Percentiles rank a stretch among this genome's conserved stretches.
These are phyloP conservation scores for Anomalospiza imberbis DNA, from an alignment of 2,797 vertebrate genomes.

Conservation along the genomic window DNA sequence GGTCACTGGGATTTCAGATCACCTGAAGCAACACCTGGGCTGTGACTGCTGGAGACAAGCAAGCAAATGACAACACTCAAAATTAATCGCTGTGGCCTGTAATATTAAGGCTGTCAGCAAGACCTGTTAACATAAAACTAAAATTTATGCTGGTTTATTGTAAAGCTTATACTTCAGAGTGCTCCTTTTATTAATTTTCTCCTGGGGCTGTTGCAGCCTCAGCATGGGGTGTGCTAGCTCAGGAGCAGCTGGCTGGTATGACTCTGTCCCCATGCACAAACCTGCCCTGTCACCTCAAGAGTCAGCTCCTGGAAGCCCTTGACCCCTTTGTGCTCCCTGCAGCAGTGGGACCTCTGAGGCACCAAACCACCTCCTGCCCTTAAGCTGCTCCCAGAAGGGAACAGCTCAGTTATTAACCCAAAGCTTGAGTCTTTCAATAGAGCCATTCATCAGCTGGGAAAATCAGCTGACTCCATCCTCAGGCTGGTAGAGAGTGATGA, in stretches of 20 bases:
- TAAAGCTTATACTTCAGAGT: neutral
- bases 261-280: neutral
- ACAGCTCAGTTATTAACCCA: constrained; percentile 85
- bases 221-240: neutral
- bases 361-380: neutral
- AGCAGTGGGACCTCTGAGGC: neutral
- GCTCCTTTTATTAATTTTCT: neutral
- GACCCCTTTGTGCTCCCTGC: neutral
- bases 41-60: neutral
- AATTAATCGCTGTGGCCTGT: neutral
- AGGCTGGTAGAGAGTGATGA: constrained; percentile 81
- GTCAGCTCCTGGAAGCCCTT: neutral
- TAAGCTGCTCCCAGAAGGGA: constrained; percentile 1
- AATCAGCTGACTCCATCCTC: constrained; percentile 89
- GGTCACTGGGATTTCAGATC: neutral
- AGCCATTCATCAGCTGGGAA: constrained; percentile 87
- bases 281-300: neutral
- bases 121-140: neutral
- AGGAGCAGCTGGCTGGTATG: neutral
- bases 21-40: neutral
- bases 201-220: neutral
- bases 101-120: neutral
- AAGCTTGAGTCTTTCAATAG: constrained; percentile 88
- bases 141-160: neutral
- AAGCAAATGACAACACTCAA: neutral